A percentile compares a stretch with the other conserved stretches of the same genome.
Evolutionary conservation across 2,797 vertebrate species (phyloP).

Genomic region (Lemur catta): DNA sequence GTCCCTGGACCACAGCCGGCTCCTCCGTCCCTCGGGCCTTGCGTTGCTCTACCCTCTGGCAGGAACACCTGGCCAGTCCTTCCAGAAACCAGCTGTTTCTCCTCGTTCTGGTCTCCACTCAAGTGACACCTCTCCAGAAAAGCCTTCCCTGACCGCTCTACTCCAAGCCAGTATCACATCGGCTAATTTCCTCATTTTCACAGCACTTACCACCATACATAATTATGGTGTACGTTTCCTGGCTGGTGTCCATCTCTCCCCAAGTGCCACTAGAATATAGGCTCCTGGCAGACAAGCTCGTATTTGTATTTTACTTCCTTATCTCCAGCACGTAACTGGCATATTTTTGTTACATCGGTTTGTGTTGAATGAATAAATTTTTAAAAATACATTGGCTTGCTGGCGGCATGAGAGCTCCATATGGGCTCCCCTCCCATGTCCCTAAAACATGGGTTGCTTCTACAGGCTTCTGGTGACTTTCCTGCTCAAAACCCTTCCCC

Average conservation of each 20-base stretch:
- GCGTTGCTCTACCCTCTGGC: not conserved
- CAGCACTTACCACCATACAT: rapidly evolving
- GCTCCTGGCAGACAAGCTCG: not conserved
- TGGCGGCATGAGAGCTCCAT: not conserved
- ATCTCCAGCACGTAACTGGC: not conserved
- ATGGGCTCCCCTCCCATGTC: not conserved
- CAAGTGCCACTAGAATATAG: not conserved
- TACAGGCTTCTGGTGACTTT: not conserved
- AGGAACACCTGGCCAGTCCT: not conserved
- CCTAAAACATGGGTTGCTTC: not conserved
- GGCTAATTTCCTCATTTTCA: rapidly evolving
- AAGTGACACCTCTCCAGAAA: not conserved
- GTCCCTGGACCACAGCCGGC: not conserved
- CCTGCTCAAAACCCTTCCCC: not conserved
- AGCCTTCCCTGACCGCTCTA: not conserved
- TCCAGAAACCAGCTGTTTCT: not conserved
- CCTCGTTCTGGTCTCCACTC: not conserved
- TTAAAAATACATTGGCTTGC: not conserved
- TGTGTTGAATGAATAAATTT: not conserved
- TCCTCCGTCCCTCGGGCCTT: not conserved
- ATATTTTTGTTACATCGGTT: not conserved
- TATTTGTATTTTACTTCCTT: not conserved
- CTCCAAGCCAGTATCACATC: not conserved
- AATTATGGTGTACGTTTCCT: rapidly evolving
- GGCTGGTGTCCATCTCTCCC: not conserved